Percentiles rank a stretch among this genome's conserved stretches.
Evolutionary conservation across 2,113 vertebrate genomes (phyloP).

Genomic region (Microtus oregoni): DNA sequence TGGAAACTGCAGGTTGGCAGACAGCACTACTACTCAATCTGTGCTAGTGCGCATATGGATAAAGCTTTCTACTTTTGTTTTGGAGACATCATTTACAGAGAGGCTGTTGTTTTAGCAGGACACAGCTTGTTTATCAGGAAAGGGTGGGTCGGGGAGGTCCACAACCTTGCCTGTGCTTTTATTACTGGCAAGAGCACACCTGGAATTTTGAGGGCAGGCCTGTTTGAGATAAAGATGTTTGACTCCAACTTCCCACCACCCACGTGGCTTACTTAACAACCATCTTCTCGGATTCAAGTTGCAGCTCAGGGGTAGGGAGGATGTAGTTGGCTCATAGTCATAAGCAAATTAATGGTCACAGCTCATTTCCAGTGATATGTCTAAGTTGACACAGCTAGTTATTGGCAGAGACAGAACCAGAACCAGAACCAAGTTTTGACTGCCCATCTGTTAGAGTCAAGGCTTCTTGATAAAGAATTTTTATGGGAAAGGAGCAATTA

Average conservation of each 20-base stretch:
- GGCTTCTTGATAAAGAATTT: constrained; percentile 47
- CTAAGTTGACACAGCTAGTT: constrained; percentile 30
- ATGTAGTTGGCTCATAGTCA: constrained; percentile 34
- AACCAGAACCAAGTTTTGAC: constrained; percentile 25
- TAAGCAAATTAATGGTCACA: background rate
- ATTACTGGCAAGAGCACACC: constrained; percentile 7
- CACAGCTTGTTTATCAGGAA: constrained; percentile 27
- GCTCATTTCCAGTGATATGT: constrained; percentile 38
- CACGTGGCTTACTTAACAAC: background rate
- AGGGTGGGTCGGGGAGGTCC: constrained; percentile 45
- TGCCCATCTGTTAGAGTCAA: constrained; percentile 12
- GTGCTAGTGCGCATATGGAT: background rate
- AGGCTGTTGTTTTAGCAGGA: background rate
- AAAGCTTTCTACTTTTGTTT: constrained; percentile 60
- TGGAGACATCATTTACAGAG: constrained; percentile 46
- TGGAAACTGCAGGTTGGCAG: constrained; percentile 50
- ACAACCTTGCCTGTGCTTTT: constrained; percentile 43
- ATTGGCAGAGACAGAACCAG: constrained; percentile 22
- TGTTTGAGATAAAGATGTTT: constrained; percentile 60
- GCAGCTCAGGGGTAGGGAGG: background rate
- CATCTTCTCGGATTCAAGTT: constrained; percentile 28
- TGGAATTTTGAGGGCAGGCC: background rate
- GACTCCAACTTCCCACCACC: background rate
- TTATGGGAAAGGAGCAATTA: constrained; percentile 14
- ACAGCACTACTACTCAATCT: background rate